Conservation (phyloP, 2,888 invertebrate genomes). For the Tetragnatha montana region DNA sequence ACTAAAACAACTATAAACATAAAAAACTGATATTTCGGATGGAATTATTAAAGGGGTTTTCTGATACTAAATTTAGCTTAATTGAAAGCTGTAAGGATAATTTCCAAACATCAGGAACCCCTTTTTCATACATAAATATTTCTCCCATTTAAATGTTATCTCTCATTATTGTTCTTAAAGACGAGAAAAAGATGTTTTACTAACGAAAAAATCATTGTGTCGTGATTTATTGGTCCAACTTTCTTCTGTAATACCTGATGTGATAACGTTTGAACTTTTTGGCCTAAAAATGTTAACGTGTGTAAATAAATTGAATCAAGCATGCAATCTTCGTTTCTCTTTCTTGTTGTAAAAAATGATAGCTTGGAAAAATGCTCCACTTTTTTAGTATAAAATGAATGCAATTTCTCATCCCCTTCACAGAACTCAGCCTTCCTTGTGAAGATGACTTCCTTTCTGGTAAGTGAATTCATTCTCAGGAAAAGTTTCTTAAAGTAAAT, state of each 20-base stretch:
- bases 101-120: too few relatives aligned
- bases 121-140: too few relatives aligned
- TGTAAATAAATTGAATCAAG: conserved; percentile 33
- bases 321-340: background rate
- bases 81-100: too few relatives aligned
- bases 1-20: too few relatives aligned
- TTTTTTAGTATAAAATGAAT: conserved; percentile 44
- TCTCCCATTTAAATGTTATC: too few relatives aligned
- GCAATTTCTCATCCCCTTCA: background rate
- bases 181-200: background rate
- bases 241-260: conserved; percentile 2
- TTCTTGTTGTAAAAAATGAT: conserved; percentile 15
- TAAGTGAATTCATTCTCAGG: background rate
- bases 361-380: conserved; percentile 14
- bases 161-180: too few relatives aligned
- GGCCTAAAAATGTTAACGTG: conserved; percentile 39
- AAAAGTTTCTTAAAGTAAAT: too few relatives aligned
- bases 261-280: conserved; percentile 43
- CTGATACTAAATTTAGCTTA: too few relatives aligned
- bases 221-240: conserved; percentile 4
- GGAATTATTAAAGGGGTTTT: too few relatives aligned
- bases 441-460: background rate
- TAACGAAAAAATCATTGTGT: background rate
- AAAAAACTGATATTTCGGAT: too few relatives aligned
- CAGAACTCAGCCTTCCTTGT: background rate